These are phyloP conservation scores for Darevskia nairensis DNA, from an alignment of 2,797 vertebrate genomes.

Conservation along the genomic window DNA sequence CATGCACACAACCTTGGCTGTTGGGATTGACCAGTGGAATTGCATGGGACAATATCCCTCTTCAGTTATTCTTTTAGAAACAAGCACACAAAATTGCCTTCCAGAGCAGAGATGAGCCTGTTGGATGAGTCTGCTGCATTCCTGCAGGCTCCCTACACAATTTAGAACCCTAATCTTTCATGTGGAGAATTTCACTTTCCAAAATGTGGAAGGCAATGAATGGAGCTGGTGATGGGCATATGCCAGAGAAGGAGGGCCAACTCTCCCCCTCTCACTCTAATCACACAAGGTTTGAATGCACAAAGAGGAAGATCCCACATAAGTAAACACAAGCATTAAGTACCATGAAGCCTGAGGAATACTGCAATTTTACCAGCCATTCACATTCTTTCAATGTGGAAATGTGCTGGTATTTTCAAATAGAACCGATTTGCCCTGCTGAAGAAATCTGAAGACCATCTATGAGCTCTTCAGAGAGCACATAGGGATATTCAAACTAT, in stretches of 20 bases:
- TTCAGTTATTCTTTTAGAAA: too few relatives aligned
- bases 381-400: background rate
- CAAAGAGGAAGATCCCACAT: background rate
- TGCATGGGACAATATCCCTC: background rate
- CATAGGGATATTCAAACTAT: background rate
- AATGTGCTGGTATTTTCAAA: background rate
- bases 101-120: too few relatives aligned
- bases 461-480: background rate
- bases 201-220: background rate
- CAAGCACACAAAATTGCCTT: too few relatives aligned
- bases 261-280: background rate
- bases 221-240: background rate
- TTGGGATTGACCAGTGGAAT: background rate
- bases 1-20: background rate
- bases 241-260: background rate
- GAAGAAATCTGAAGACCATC: background rate
- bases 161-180: too few relatives aligned
- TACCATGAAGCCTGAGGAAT: background rate
- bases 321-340: background rate
- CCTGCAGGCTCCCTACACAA: too few relatives aligned
- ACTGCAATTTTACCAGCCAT: background rate
- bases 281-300: background rate
- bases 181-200: background rate
- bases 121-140: too few relatives aligned
- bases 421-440: background rate